A percentile compares a stretch with the other conserved stretches of the same genome.
Evolutionary conservation across 1,140 invertebrate genomes (phyloP).

Genomic region (Euura lappo): DNA sequence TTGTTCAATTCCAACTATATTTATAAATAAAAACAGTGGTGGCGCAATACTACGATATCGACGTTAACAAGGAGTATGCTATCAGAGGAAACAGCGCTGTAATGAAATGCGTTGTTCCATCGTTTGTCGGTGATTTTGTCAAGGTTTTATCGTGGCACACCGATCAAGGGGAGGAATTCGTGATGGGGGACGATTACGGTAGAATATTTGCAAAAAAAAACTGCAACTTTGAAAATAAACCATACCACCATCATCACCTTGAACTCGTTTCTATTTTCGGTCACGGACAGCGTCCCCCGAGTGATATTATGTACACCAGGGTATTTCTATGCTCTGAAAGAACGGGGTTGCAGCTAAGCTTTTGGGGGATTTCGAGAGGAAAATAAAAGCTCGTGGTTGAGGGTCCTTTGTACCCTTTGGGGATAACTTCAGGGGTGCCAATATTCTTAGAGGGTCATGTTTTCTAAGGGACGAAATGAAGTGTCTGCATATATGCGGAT

Average conservation of each 20-base stretch:
- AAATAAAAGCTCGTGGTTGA: conserved; percentile 9
- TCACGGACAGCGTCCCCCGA: not conserved
- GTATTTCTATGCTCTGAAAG: not conserved
- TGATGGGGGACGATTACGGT: conserved; percentile 70
- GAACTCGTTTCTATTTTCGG: not conserved
- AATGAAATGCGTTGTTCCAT: conserved; percentile 90
- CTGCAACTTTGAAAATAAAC: no score
- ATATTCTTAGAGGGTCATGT: conserved; percentile 3
- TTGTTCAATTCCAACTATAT: no score
- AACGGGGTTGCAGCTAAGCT: not conserved
- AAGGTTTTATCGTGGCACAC: conserved; percentile 88
- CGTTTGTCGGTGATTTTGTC: conserved; percentile 92
- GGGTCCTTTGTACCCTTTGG: conserved; percentile 1
- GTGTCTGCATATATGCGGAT: not conserved
- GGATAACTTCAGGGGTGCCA: conserved; percentile 1
- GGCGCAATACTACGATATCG: conserved; percentile 84
- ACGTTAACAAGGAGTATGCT: conserved; percentile 90
- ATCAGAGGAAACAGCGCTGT: conserved; percentile 90
- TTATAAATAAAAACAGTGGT: conserved; percentile 68
- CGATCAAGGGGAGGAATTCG: conserved; percentile 75
- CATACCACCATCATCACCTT: not conserved
- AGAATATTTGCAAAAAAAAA: conserved; percentile 33
- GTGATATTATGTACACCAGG: no score
- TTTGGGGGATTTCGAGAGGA: not conserved
- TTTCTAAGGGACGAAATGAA: not conserved